phyloP scores from a whole-genome alignment of 2,888 invertebrate species.

The Melanotus villosus region DNA sequence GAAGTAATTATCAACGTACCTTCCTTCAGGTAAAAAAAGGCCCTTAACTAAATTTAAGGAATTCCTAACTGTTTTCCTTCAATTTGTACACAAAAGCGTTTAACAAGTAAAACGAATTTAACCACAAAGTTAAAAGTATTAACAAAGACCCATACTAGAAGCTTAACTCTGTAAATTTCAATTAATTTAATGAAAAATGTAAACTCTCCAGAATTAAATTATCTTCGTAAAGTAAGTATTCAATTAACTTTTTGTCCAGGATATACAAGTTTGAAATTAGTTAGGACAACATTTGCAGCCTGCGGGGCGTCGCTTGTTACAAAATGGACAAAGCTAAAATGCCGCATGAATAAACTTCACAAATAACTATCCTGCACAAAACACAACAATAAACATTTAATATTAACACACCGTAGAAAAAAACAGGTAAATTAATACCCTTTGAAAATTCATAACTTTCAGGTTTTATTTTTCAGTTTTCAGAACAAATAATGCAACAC shows the following conservation, averaged over 20 bases:
- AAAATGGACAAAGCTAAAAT: slow-evolving; percentile 2
- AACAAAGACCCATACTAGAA: slow-evolving; percentile 28
- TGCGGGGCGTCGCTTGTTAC: not conserved
- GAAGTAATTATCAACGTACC: too few species aligned
- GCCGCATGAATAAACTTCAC: not conserved
- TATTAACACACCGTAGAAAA: too few species aligned
- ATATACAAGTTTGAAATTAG: slow-evolving; percentile 40
- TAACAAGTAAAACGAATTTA: slow-evolving; percentile 34
- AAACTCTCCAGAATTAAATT: slow-evolving; percentile 40
- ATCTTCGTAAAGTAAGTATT: slow-evolving; percentile 35
- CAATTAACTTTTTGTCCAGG: slow-evolving; percentile 39
- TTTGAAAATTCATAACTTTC: too few species aligned
- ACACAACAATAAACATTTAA: too few species aligned
- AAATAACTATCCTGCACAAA: too few species aligned
- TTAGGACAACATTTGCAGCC: slow-evolving; percentile 20
- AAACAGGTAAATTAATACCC: too few species aligned
- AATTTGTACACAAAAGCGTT: slow-evolving; percentile 33
- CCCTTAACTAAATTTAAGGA: slow-evolving; percentile 28
- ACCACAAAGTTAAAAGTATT: slow-evolving; percentile 32
- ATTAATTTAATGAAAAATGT: slow-evolving; percentile 40
- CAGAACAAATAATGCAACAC: too few species aligned
- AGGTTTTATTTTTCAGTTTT: too few species aligned
- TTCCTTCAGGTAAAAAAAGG: too few species aligned
- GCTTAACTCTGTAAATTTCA: slow-evolving; percentile 33
- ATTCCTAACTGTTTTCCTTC: slow-evolving; percentile 34